These are phyloP conservation scores for Ptychodera flava DNA, from an alignment of 35 echinoderm and acorn worm species.

Conservation along the genomic window DNA sequence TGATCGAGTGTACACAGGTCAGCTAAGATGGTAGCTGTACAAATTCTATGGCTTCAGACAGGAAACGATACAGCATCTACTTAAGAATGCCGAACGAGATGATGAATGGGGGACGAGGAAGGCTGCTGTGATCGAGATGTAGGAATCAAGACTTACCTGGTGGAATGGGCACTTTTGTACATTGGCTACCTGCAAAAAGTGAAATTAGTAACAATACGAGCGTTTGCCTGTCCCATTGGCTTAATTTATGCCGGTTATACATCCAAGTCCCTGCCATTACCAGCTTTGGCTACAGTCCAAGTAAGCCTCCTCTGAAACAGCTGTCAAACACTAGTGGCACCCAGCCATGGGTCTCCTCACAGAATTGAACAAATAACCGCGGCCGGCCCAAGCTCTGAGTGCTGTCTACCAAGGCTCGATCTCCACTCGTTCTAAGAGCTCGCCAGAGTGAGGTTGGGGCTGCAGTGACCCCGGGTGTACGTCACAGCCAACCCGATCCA, in stretches of 20 bases:
- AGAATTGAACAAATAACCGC: background rate
- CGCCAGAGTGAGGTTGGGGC: background rate
- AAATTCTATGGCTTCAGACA: too few species aligned
- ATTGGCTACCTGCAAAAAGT: background rate
- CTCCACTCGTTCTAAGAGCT: background rate
- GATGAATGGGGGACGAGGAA: too few species aligned
- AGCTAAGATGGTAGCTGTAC: too few species aligned
- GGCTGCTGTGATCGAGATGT: too few species aligned
- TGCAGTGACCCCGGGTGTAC: background rate
- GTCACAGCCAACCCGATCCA: background rate
- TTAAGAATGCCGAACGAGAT: too few species aligned
- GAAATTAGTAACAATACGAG: background rate
- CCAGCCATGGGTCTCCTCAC: background rate
- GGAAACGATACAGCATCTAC: too few species aligned
- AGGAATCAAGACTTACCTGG: background rate
- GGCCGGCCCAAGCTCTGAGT: background rate
- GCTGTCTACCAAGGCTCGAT: background rate
- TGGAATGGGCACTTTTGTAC: background rate
- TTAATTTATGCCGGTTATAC: background rate
- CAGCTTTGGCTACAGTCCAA: background rate
- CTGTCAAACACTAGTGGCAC: background rate
- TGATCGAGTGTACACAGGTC: too few species aligned
- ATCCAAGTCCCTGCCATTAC: background rate
- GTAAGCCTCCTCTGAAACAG: background rate
- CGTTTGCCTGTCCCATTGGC: background rate